These are phyloP conservation scores for Lepisosteus oculatus DNA, from an alignment of 2,113 vertebrate species.

Conservation along the genomic window DNA sequence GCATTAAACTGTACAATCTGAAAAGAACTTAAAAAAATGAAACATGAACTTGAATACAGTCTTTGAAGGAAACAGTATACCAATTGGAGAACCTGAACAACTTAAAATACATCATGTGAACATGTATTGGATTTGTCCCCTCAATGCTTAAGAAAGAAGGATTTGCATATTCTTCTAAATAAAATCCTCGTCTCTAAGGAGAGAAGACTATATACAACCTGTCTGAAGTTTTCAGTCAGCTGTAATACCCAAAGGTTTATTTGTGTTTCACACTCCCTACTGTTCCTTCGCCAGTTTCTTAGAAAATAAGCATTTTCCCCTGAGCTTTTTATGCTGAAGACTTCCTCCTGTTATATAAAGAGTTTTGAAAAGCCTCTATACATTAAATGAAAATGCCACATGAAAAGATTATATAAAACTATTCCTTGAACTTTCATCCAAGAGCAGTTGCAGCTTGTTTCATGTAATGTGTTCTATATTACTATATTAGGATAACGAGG, in stretches of 20 bases:
- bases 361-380: neutral
- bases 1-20: too few species aligned
- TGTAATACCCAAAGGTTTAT: neutral
- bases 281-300: neutral
- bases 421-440: neutral
- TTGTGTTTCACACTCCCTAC: neutral
- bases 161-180: neutral
- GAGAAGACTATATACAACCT: conserved; percentile 36
- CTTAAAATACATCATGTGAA: too few species aligned
- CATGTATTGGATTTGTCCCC: neutral
- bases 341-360: neutral
- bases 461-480: neutral
- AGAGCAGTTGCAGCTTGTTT: neutral
- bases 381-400: neutral
- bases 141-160: too few species aligned
- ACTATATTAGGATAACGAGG: too few species aligned
- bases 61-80: too few species aligned
- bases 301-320: neutral
- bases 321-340: neutral
- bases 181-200: conserved; percentile 30
- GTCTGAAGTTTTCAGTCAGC: neutral
- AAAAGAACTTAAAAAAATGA: too few species aligned
- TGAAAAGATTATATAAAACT: neutral
- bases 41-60: too few species aligned
- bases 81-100: too few species aligned